These are phyloP conservation scores for Nannoperca obscura DNA, from an alignment of 2,797 vertebrate species.

Conservation along the genomic window DNA sequence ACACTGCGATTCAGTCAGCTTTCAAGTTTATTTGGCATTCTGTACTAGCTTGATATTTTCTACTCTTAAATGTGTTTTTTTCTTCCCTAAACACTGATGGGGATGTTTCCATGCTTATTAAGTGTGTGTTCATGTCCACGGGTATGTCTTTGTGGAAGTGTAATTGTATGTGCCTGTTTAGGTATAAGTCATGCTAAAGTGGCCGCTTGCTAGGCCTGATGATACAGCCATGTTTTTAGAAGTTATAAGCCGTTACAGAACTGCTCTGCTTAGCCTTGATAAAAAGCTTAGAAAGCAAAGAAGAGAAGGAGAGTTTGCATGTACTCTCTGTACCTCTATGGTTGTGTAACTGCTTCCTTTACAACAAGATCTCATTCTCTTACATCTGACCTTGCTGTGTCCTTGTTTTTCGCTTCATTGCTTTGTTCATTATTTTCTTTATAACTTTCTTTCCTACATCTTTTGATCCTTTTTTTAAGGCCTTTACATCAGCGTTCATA, in stretches of 20 bases:
- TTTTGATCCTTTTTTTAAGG: conserved; percentile 11
- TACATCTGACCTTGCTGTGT: conserved; percentile 19
- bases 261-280: conserved; percentile 45
- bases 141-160: conserved; percentile 33
- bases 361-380: conserved; percentile 25
- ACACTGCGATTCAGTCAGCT: conserved; percentile 18
- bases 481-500: background rate
- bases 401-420: conserved; percentile 25
- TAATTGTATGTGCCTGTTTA: conserved; percentile 18
- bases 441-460: background rate
- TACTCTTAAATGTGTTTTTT: conserved; percentile 7
- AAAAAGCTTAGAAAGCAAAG: conserved; percentile 58
- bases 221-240: conserved; percentile 57
- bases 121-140: conserved; percentile 29
- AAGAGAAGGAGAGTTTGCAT: conserved; percentile 16
- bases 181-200: conserved; percentile 49
- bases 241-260: conserved; percentile 48
- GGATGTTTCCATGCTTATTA: conserved; percentile 40
- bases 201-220: conserved; percentile 49
- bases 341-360: conserved; percentile 25
- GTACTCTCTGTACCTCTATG: background rate
- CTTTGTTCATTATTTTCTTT: conserved; percentile 14
- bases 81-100: background rate
- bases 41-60: conserved; percentile 24
- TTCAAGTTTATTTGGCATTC: conserved; percentile 34